phyloP scores from a whole-genome alignment of 1,140 invertebrate genomes.

The Armadillidium nasatum region DNA sequence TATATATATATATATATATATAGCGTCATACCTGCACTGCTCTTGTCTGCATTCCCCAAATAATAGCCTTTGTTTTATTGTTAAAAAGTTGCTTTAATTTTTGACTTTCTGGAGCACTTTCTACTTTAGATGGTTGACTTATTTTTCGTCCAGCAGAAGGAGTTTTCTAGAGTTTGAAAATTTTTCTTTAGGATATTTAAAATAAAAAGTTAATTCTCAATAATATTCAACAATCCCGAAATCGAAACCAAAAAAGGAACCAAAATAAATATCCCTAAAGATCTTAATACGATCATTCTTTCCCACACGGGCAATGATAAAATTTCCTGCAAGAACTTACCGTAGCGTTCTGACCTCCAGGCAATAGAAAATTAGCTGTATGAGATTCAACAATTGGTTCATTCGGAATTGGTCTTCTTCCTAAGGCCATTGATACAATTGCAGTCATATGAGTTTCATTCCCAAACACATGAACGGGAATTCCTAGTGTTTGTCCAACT shows the following conservation, averaged over 20 bases:
- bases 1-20: too few relatives aligned
- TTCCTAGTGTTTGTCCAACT: slow-evolving; percentile 79
- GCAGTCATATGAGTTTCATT: slow-evolving; percentile 99
- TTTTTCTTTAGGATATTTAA: too few relatives aligned
- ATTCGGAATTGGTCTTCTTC: slow-evolving; percentile 78
- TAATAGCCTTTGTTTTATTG: slow-evolving; percentile 82
- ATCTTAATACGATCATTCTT: too few relatives aligned
- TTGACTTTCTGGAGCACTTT: background rate
- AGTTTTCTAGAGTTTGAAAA: slow-evolving; percentile 24
- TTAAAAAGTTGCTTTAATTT: slow-evolving; percentile 61
- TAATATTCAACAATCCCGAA: too few relatives aligned
- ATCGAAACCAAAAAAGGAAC: too few relatives aligned
- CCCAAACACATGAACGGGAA: slow-evolving; percentile 92
- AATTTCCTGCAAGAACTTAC: slow-evolving; percentile 38
- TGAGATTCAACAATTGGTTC: slow-evolving; percentile 60
- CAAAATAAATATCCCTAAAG: too few relatives aligned
- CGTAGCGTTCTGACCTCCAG: slow-evolving; percentile 61
- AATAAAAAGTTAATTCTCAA: too few relatives aligned
- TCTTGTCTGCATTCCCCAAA: slow-evolving; percentile 98
- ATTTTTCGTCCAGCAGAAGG: slow-evolving; percentile 26
- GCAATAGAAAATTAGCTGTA: slow-evolving; percentile 90
- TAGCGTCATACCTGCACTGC: slow-evolving; percentile 76
- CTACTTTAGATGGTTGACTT: background rate
- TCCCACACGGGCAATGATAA: too few relatives aligned
- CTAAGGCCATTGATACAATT: slow-evolving; percentile 95